Evolutionary conservation across 2,888 invertebrate species (phyloP).

Genomic region (Cataglyphis rosenhaueri): DNA sequence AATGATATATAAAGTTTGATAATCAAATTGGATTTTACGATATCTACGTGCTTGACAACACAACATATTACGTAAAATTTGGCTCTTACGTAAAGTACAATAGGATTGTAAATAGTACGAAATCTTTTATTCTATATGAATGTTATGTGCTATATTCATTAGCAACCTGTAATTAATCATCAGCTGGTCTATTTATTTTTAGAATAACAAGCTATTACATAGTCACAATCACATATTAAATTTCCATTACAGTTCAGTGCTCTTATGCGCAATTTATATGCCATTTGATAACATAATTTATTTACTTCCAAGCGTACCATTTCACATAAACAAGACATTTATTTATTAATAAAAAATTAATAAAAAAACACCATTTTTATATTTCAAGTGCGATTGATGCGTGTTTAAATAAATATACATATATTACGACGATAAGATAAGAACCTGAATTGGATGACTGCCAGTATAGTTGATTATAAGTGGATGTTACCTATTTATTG

Average conservation of each 20-base stretch:
- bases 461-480: constrained; percentile 5
- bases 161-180: background rate
- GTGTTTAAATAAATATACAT: background rate
- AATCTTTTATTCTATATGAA: background rate
- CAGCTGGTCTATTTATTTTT: background rate
- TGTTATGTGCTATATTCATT: background rate
- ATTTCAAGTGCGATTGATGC: background rate
- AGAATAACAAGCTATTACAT: background rate
- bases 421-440: background rate
- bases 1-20: background rate
- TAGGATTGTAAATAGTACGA: background rate
- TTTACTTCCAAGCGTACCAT: background rate
- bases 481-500: constrained; percentile 41
- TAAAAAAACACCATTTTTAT: too few species aligned
- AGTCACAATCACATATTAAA: background rate
- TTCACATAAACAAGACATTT: background rate
- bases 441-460: background rate
- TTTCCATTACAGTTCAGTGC: background rate
- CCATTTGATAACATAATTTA: background rate
- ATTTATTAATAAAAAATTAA: background rate
- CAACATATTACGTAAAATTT: background rate
- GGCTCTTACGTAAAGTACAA: background rate
- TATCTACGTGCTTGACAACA: background rate
- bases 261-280: background rate
- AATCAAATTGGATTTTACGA: background rate